phyloP scores from a whole-genome alignment of 1,140 invertebrate genomes.

The Drosophila albomicans region DNA sequence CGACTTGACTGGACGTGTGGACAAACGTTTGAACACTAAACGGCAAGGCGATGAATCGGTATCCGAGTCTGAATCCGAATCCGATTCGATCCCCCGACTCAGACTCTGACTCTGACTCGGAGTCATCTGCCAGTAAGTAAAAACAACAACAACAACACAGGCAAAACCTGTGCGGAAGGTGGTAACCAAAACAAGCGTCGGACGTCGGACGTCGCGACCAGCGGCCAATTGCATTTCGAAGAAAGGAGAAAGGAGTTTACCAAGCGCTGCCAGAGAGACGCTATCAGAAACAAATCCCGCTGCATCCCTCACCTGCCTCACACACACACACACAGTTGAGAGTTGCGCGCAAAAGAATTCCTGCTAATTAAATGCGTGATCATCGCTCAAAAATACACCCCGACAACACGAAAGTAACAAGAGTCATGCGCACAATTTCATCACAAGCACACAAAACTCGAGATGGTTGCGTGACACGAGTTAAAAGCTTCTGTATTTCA shows the following conservation, averaged over 20 bases:
- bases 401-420: constrained; percentile 39
- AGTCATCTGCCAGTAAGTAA: constrained; percentile 34
- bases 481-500: too few species aligned
- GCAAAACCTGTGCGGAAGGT: constrained; percentile 46
- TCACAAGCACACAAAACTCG: constrained; percentile 27
- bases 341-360: constrained; percentile 53
- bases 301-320: not conserved
- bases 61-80: constrained; percentile 23
- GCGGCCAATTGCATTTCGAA: constrained; percentile 51
- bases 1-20: constrained; percentile 73
- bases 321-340: not conserved
- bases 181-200: constrained; percentile 15
- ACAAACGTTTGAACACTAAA: constrained; percentile 82
- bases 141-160: not conserved
- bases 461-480: constrained; percentile 31
- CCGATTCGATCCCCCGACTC: constrained; percentile 6
- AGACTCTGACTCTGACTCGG: constrained; percentile 2
- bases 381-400: constrained; percentile 69
- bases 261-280: constrained; percentile 23
- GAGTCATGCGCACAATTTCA: constrained; percentile 65
- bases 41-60: constrained; percentile 53
- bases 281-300: not conserved
- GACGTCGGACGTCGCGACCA: constrained; percentile 5
- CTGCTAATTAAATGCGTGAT: constrained; percentile 81
- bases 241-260: constrained; percentile 74